Evolutionary conservation across 2,113 vertebrate species (phyloP).

Genomic region (Myiozetetes cayanensis): DNA sequence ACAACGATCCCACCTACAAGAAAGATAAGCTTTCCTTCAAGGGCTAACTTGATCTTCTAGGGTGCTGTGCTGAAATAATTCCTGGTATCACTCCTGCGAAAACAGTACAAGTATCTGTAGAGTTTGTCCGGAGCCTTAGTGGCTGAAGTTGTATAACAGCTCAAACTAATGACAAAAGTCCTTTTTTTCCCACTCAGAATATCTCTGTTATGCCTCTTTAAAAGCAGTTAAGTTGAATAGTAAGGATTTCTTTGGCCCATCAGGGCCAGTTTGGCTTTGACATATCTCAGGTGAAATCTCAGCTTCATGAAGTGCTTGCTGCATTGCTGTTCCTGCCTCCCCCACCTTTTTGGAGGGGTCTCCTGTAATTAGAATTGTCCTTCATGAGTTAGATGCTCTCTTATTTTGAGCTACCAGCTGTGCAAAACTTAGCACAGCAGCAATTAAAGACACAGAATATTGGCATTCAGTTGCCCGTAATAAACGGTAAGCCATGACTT

Average conservation of each 20-base stretch:
- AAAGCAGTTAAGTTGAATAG: background rate
- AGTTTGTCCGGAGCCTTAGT: background rate
- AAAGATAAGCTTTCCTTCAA: background rate
- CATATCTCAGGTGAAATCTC: background rate
- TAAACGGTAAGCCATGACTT: rapidly evolving
- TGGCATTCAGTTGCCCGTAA: background rate
- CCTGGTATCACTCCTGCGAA: background rate
- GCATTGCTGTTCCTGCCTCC: background rate
- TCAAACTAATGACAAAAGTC: background rate
- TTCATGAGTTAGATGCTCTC: background rate
- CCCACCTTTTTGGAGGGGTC: background rate
- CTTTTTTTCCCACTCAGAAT: background rate
- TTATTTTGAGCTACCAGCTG: background rate
- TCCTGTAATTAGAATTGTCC: background rate
- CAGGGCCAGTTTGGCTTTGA: background rate
- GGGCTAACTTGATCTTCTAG: background rate
- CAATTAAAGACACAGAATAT: background rate
- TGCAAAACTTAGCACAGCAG: background rate
- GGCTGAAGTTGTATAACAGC: background rate
- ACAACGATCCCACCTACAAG: background rate
- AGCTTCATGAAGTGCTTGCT: background rate
- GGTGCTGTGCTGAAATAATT: background rate
- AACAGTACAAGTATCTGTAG: background rate
- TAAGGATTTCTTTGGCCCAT: background rate
- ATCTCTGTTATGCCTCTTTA: background rate